Evolutionary conservation across 2,888 invertebrate species (phyloP), one percentile per base, ranked within the genome.

Genomic region (Apamea epomidion): DNA sequence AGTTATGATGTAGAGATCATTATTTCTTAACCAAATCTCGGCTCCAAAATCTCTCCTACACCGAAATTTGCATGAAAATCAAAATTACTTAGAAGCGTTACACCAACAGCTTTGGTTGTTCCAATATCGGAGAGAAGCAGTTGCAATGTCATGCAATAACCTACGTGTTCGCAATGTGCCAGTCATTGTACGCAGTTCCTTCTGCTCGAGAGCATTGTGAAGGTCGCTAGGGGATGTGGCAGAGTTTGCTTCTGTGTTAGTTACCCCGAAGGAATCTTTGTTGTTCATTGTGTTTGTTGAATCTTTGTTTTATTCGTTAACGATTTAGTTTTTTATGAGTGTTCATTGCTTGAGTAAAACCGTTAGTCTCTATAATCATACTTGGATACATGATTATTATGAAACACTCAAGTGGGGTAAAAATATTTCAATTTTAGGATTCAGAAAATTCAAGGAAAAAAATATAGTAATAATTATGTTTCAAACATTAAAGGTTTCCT

Each of bases 71-170:
- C 64, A 84, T 82, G 65, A 67, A 58, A 76, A 79, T 83, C 75
- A 74, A 71, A 76, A 84, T 84, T 73, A 84, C 75, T 87, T 58
- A n/a, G 51, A 76, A 80, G 54, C 60, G 37, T 74, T 67, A 67
- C 48, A 78, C 70, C 65, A 72, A 78, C 70, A 68, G 74, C 58
- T 73, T 60, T 76, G 80, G 68, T 80, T 82, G 77, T 76, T 85
- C 68, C 68, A 78, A 87, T 85, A 87, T 77, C 65, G 72, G 71
- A 79, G 88, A 82, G 79, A 72, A 70, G 68, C 80, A 85, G 80
- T 81, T 89, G 89, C 89, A 81, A 79, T 86, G 89, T 89, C 89
- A 89, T 90, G 89, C 90, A 87, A 90, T 89, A 90, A 89, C 89
- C 86, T 81, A 74, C 84, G 88, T 78, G 70, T 82, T 87, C 60